phyloP scores from a whole-genome alignment of 2,113 vertebrate species.

The Terrapene triunguis region DNA sequence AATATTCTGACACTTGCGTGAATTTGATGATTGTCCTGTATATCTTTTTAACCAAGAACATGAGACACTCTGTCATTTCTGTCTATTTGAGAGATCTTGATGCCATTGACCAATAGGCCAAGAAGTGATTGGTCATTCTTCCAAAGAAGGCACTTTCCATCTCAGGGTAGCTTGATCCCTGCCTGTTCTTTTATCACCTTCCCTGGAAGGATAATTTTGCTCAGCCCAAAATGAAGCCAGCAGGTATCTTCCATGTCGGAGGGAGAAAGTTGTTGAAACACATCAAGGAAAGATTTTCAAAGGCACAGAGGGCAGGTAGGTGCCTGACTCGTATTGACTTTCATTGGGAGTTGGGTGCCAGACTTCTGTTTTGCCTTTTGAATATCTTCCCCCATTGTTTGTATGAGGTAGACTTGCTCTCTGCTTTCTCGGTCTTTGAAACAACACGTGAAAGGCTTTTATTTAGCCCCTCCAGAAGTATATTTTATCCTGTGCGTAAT shows the following conservation, averaged over 20 bases:
- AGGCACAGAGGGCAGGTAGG: neutral
- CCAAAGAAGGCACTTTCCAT: neutral
- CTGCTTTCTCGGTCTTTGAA: no score
- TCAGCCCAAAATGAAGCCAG: neutral
- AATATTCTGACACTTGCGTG: neutral
- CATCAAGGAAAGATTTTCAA: neutral
- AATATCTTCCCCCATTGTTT: neutral
- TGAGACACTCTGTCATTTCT: neutral
- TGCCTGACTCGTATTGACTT: no score
- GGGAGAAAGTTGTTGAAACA: neutral
- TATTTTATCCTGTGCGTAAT: neutral
- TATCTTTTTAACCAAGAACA: neutral
- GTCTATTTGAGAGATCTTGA: neutral
- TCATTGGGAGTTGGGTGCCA: neutral
- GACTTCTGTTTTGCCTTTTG: neutral
- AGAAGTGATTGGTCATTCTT: neutral
- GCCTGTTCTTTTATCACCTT: neutral
- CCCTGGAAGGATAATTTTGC: neutral
- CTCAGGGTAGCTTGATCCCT: neutral
- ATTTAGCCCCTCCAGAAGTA: neutral
- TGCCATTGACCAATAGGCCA: neutral
- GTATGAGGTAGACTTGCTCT: neutral
- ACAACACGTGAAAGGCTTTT: neutral
- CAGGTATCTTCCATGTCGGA: neutral
- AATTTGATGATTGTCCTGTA: accelerated